Base-by-base conservation (phyloP, 2,797 vertebrate species). In the Etheostoma perlongum region DNA sequence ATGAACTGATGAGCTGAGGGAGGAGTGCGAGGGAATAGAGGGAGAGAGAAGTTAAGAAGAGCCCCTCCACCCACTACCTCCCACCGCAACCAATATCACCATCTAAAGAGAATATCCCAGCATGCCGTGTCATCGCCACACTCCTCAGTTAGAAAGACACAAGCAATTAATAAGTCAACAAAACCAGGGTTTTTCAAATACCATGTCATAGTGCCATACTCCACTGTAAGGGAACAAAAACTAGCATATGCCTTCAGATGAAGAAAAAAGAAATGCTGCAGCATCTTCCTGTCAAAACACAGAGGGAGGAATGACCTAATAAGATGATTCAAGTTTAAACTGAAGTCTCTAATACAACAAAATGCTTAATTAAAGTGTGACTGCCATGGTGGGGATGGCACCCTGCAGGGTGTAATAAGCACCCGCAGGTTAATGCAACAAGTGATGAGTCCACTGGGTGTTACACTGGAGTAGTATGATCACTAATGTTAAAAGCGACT, bases 101-200 rank as follows among this genome's bases (percentile, higher is more conserved):
- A 89, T 89, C 88, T 88, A 82, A 90, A 90, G 88, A 94, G 87
- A 92, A 90, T 82, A 91, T 94, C 92, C 88, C 93, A 93, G 94
- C 91, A 84, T 87, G 91, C 79, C 67, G 59, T 90, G 92, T 93
- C 93, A 94, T 92, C 88, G 85, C 78, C 78, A 82, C 90, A 89
- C 82, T 75, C 82, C 89, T 91, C 93, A 79, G 84, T 91, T 85
- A 90, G 88, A 89, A 81, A 85, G 89, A 94, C 77, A 90, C 88
- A 86, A 91, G 89, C 86, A 93, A 95, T 95, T 94, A 95, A 94
- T 94, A 94, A 94, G 90, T 94, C 89, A 94, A 91, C 91, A 92
- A 92, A 94, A 89, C 81, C 42, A 74, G 79, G 83, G 82, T 65
- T 88, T 92, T 85, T 92, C 74, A 91, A 93, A 91, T 83, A 92